A percentile compares a stretch with the other conserved stretches of the same genome.
phyloP scores from a whole-genome alignment of 2,888 invertebrate species.

The Pammene fasciana region DNA sequence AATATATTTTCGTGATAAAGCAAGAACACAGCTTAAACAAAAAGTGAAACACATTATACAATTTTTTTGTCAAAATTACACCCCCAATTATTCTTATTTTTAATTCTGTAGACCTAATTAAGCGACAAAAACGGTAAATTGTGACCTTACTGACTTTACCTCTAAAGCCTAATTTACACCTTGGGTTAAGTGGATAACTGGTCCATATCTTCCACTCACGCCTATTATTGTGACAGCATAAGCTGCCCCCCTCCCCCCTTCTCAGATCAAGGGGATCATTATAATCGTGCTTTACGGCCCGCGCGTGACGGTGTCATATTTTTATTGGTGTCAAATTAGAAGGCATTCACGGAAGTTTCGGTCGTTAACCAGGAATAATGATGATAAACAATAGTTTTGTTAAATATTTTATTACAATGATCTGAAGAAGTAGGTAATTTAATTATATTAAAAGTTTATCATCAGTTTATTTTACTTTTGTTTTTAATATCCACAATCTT shows the following conservation, averaged over 20 bases:
- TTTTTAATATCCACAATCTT: too few relatives aligned
- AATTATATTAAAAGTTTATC: too few relatives aligned
- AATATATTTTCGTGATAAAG: not conserved
- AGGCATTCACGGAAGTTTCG: conserved; percentile 26
- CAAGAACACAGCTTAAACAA: not conserved
- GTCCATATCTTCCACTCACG: conserved; percentile 33
- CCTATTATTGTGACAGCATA: conserved; percentile 35
- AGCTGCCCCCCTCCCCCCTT: conserved; percentile 14
- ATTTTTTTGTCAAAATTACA: not conserved
- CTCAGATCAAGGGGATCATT: conserved; percentile 34
- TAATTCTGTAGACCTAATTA: not conserved
- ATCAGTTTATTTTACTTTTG: too few relatives aligned
- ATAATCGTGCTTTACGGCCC: conserved; percentile 38
- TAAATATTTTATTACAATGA: conserved; percentile 7
- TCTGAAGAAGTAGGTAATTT: not conserved
- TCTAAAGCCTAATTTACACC: conserved; percentile 25
- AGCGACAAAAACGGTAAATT: not conserved
- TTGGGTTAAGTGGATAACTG: conserved; percentile 28
- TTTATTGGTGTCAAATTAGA: conserved; percentile 53
- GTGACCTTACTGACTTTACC: conserved; percentile 3
- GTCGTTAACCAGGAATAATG: conserved; percentile 28
- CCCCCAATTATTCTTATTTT: not conserved
- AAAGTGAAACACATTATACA: not conserved
- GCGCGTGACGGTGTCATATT: conserved; percentile 47
- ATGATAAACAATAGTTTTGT: conserved; percentile 25